A percentile compares a stretch with the other conserved stretches of the same genome.
Evolutionary conservation across 2,797 vertebrate species (phyloP).

Genomic region (Hydrolagus colliei): DNA sequence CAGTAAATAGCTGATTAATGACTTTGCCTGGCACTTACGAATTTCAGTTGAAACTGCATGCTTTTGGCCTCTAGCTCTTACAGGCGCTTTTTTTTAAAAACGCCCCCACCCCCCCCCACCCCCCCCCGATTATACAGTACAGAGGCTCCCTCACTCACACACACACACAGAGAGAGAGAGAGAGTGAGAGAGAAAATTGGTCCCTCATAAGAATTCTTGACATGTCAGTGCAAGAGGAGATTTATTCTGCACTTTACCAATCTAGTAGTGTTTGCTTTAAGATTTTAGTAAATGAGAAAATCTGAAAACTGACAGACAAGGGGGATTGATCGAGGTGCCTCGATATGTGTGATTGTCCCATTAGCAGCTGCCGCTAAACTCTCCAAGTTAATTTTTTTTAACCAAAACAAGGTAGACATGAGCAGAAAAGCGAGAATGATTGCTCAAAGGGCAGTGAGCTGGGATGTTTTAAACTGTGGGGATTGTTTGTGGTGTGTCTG

Average conservation of each 20-base stretch:
- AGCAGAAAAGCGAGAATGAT: background rate
- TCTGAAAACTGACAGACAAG: conserved; percentile 33
- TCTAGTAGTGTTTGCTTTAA: conserved; percentile 32
- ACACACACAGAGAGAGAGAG: background rate
- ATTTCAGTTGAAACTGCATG: background rate
- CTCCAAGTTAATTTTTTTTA: background rate
- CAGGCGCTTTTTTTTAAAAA: background rate
- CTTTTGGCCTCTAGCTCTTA: background rate
- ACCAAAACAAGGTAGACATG: background rate
- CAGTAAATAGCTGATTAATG: conserved; percentile 19
- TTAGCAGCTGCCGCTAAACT: background rate
- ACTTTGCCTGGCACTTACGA: conserved; percentile 4
- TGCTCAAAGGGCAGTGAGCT: background rate
- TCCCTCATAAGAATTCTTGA: background rate
- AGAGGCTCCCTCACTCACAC: conserved; percentile 35
- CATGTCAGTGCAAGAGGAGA: background rate
- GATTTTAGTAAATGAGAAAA: conserved; percentile 30
- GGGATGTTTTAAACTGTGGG: background rate
- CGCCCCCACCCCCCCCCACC: conserved; percentile 33
- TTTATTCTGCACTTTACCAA: conserved; percentile 34
- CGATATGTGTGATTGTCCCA: background rate
- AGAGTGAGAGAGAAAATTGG: background rate
- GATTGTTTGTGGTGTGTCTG: background rate
- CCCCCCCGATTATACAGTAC: conserved; percentile 18
- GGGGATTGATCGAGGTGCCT: background rate